phyloP scores from a whole-genome alignment of 2,888 invertebrate species.

The Eugnorisma glareosa region DNA sequence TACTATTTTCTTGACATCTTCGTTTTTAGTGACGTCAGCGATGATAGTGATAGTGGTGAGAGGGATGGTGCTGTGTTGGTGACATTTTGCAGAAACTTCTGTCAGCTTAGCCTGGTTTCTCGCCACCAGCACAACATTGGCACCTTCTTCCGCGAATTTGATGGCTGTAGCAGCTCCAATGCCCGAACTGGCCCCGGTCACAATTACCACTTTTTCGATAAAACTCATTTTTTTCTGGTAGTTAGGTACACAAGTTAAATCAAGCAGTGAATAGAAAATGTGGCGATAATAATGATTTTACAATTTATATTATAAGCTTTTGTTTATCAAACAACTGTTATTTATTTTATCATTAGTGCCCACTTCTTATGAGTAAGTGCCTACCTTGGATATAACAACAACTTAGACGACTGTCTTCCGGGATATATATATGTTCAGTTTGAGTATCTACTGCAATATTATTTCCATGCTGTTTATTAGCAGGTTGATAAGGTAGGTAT shows the following conservation, averaged over 20 bases:
- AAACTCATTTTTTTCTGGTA: conserved; percentile 54
- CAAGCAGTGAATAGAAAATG: not conserved
- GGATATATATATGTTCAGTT: conserved; percentile 33
- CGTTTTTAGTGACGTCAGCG: conserved; percentile 70
- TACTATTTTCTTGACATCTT: conserved; percentile 66
- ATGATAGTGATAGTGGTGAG: conserved; percentile 62
- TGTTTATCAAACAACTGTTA: conserved; percentile 13
- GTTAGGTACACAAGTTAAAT: not conserved
- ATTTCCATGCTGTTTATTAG: not conserved
- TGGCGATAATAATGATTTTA: not conserved
- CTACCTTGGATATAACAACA: not conserved
- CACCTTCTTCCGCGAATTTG: conserved; percentile 59
- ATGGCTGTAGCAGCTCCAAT: conserved; percentile 66
- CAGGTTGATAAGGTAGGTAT: not conserved
- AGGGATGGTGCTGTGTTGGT: conserved; percentile 24
- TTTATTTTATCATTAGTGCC: conserved; percentile 13
- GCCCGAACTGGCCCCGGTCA: conserved; percentile 68
- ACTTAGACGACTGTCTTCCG: conserved; percentile 31
- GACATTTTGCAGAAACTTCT: conserved; percentile 53
- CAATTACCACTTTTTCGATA: conserved; percentile 63
- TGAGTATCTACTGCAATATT: conserved; percentile 12
- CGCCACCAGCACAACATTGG: conserved; percentile 61
- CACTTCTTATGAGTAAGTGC: conserved; percentile 21
- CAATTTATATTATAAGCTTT: conserved; percentile 11
- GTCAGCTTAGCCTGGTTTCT: conserved; percentile 63